Evolutionary conservation across 2,888 invertebrate genomes (phyloP).

Genomic region (Oscheius sp.): DNA sequence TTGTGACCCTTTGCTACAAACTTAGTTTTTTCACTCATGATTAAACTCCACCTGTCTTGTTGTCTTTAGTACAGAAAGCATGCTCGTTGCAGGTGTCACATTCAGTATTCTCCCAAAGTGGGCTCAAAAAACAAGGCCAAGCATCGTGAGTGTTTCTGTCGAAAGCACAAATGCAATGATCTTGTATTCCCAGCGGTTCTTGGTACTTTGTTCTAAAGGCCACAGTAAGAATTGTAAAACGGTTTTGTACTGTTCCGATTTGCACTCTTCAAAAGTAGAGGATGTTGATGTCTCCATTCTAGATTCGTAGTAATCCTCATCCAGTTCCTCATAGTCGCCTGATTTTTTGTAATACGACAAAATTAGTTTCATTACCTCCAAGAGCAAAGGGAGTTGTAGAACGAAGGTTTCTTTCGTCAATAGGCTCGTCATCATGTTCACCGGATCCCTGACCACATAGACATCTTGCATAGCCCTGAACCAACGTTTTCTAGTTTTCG

Average conservation of each 20-base stretch:
- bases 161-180: constrained; percentile 68
- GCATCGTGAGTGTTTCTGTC: constrained; percentile 61
- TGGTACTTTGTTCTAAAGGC: constrained; percentile 55
- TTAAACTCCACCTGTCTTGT: constrained; percentile 46
- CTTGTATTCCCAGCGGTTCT: constrained; percentile 51
- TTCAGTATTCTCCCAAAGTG: constrained; percentile 51
- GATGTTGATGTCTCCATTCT: constrained; percentile 31
- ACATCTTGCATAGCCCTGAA: constrained; percentile 55
- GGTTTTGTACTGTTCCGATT: constrained; percentile 33
- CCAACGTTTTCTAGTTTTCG: background rate
- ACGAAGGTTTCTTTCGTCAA: background rate
- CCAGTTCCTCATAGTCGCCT: constrained; percentile 37
- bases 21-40: background rate
- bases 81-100: constrained; percentile 57
- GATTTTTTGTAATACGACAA: background rate
- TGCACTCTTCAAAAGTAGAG: constrained; percentile 39
- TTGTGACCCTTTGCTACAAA: constrained; percentile 52
- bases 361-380: background rate
- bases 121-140: constrained; percentile 56
- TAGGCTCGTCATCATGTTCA: constrained; percentile 39
- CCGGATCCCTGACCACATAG: constrained; percentile 47
- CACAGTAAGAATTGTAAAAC: background rate
- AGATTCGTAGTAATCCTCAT: constrained; percentile 27
- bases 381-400: constrained; percentile 19
- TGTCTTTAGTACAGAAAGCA: constrained; percentile 54